phyloP scores from a whole-genome alignment of 2,888 invertebrate species.

The Geophilus truncorum region DNA sequence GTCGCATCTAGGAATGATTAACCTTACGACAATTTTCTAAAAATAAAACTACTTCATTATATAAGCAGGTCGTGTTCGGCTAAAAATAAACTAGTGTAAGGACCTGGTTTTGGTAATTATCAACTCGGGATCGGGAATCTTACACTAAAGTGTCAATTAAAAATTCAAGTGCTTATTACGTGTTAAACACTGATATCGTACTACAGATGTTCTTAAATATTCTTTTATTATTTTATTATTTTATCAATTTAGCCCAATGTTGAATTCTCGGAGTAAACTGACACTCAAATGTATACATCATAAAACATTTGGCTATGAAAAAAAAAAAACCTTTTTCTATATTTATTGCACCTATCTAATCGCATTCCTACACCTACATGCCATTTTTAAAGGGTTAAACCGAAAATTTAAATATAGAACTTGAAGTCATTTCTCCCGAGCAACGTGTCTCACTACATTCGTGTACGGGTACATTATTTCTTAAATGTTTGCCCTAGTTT shows the following conservation, averaged over 20 bases:
- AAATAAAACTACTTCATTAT: conserved; percentile 6
- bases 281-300: no score
- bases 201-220: background rate
- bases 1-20: background rate
- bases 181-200: background rate
- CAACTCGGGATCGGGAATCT: background rate
- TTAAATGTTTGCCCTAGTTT: background rate
- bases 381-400: background rate
- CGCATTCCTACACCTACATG: background rate
- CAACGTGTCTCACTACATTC: background rate
- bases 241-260: no score
- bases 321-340: background rate
- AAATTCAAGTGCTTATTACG: background rate
- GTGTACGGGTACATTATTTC: background rate
- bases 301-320: no score
- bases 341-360: background rate
- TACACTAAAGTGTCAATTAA: background rate
- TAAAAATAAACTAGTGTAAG: conserved; percentile 2
- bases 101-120: conserved; percentile 3
- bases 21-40: background rate
- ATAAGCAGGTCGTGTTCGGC: conserved; percentile 21
- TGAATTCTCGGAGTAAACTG: no score
- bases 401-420: background rate
- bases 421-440: background rate
- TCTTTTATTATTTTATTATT: no score